Conservation (phyloP, 2,888 invertebrate genomes). For the Lumbricus terrestris region DNA sequence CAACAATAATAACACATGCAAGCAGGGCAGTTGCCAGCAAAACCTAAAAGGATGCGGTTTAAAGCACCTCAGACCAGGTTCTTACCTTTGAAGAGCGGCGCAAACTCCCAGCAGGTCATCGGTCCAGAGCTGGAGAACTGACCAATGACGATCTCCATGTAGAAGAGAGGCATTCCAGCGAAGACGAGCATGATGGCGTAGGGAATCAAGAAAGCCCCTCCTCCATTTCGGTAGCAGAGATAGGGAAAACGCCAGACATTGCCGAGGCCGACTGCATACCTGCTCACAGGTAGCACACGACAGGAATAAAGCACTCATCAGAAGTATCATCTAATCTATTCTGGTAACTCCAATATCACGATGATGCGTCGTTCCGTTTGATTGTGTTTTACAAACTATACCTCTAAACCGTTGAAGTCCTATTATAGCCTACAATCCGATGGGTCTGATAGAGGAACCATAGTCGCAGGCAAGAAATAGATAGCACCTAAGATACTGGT, state of each 20-base stretch:
- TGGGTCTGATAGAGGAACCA: too few species aligned
- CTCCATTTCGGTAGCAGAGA: slow-evolving; percentile 33
- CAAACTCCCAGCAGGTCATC: slow-evolving; percentile 58
- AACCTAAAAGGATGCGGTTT: background rate
- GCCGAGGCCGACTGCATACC: slow-evolving; percentile 49
- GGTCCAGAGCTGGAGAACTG: slow-evolving; percentile 57
- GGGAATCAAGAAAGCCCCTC: slow-evolving; percentile 52
- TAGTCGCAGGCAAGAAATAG: too few species aligned
- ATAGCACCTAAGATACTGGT: too few species aligned
- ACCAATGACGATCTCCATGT: slow-evolving; percentile 57
- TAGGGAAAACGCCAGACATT: slow-evolving; percentile 62
- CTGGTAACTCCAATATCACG: too few species aligned
- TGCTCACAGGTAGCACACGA: background rate
- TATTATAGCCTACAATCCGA: too few species aligned
- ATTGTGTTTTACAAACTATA: too few species aligned
- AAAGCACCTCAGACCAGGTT: background rate
- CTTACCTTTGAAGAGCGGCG: slow-evolving; percentile 56
- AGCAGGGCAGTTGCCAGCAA: background rate
- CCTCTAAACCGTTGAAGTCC: too few species aligned
- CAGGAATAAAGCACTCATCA: background rate
- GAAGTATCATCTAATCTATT: background rate
- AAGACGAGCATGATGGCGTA: slow-evolving; percentile 55
- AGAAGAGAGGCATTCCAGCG: slow-evolving; percentile 58
- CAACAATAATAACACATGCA: too few species aligned
- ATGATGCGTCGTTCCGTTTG: too few species aligned